Evolutionary conservation across 2,797 vertebrate species (phyloP).

Genomic region (Morelia viridis): DNA sequence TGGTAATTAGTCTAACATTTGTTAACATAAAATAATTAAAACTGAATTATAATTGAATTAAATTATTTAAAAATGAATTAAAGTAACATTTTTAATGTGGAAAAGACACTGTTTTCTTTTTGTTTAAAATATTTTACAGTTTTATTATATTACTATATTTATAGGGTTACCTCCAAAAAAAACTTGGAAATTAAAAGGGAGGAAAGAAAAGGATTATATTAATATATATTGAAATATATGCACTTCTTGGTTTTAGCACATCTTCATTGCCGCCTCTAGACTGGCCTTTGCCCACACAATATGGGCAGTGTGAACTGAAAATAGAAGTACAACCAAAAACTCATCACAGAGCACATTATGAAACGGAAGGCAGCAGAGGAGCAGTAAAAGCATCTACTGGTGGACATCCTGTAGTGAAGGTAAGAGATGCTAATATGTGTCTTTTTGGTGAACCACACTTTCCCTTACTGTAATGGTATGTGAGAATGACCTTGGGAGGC

Average conservation of each 20-base stretch:
- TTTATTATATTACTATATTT: neutral
- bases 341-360: conserved; percentile 97
- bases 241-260: conserved; percentile 80
- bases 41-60: neutral
- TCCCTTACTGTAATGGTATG: neutral
- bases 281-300: conserved; percentile 94
- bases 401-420: conserved; percentile 96
- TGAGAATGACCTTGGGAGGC: neutral
- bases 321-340: conserved; percentile 99
- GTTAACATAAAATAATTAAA: neutral
- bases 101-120: neutral
- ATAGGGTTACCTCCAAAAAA: neutral
- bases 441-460: neutral
- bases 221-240: conserved; percentile 35
- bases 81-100: neutral
- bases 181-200: neutral
- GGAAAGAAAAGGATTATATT: neutral
- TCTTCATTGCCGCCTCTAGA: conserved; percentile 96
- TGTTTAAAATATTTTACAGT: neutral
- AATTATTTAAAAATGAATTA: neutral
- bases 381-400: conserved; percentile 94
- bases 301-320: conserved; percentile 93
- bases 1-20: neutral
- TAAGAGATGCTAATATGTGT: conserved; percentile 53
- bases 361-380: conserved; percentile 97